phyloP scores from a whole-genome alignment of 2,888 invertebrate species.

The Nezara viridula region DNA sequence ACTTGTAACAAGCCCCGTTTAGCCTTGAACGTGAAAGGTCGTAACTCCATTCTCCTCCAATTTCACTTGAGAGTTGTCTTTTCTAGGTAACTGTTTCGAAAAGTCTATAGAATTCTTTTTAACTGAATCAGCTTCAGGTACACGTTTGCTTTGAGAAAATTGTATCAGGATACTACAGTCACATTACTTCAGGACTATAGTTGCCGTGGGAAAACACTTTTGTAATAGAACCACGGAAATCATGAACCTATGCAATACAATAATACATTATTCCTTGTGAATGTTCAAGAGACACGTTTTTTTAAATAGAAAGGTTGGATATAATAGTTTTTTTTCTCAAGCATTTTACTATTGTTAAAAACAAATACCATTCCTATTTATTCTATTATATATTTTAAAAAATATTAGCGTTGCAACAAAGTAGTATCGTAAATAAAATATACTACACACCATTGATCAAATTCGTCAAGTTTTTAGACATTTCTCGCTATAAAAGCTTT shows the following conservation, averaged over 20 bases:
- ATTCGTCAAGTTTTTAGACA: too few relatives aligned
- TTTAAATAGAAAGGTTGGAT: too few relatives aligned
- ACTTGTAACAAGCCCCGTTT: not conserved
- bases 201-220: not conserved
- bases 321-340: not conserved
- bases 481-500: too few relatives aligned
- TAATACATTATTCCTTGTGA: not conserved
- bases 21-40: conserved; percentile 23
- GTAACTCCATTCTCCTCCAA: not conserved
- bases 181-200: not conserved
- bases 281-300: too few relatives aligned
- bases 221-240: not conserved
- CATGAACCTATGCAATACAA: not conserved
- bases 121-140: not conserved
- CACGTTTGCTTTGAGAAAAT: not conserved
- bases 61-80: not conserved
- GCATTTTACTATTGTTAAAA: not conserved
- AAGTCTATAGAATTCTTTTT: not conserved
- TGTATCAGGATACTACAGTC: not conserved
- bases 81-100: not conserved
- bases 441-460: too few relatives aligned
- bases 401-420: too few relatives aligned
- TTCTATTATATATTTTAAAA: too few relatives aligned
- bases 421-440: too few relatives aligned
- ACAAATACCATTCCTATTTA: too few relatives aligned